phyloP scores from a whole-genome alignment of 2,888 invertebrate genomes.

The Drosophila maculinotata region DNA sequence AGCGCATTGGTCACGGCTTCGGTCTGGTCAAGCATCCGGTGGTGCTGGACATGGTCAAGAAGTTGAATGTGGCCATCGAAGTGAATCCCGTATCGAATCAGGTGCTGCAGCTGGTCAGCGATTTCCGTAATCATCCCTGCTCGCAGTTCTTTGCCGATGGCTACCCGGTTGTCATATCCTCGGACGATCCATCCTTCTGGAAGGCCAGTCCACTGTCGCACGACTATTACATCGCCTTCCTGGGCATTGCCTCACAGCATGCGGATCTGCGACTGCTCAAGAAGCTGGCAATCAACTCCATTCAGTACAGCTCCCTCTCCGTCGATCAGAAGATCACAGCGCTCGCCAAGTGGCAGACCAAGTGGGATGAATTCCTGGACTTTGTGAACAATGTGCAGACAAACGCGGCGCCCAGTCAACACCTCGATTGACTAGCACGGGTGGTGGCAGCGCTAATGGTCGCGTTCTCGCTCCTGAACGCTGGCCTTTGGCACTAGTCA shows the following conservation, averaged over 20 bases:
- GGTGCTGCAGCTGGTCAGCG: slow-evolving; percentile 89
- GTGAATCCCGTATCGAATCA: slow-evolving; percentile 93
- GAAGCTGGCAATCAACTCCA: slow-evolving; percentile 90
- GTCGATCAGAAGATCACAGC: slow-evolving; percentile 86
- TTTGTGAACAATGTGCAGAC: slow-evolving; percentile 62
- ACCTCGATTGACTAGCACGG: slow-evolving; percentile 81
- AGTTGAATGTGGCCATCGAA: slow-evolving; percentile 89
- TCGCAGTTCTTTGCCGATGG: slow-evolving; percentile 88
- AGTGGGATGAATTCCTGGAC: slow-evolving; percentile 87
- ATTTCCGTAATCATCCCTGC: slow-evolving; percentile 92
- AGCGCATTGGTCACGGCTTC: slow-evolving; percentile 92
- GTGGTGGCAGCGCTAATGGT: slow-evolving; percentile 69
- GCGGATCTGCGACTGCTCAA: slow-evolving; percentile 90
- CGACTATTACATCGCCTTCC: slow-evolving; percentile 92
- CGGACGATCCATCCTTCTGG: slow-evolving; percentile 93
- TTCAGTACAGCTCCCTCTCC: slow-evolving; percentile 88
- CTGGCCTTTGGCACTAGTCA: slow-evolving; percentile 55
- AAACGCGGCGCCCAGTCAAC: slow-evolving; percentile 39
- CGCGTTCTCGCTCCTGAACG: slow-evolving; percentile 34
- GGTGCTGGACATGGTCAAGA: slow-evolving; percentile 87
- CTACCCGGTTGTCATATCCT: slow-evolving; percentile 90
- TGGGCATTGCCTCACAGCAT: slow-evolving; percentile 89
- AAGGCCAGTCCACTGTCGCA: slow-evolving; percentile 90
- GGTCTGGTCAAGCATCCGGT: slow-evolving; percentile 90
- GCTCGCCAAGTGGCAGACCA: slow-evolving; percentile 86